Conservation (phyloP, 2,888 invertebrate genomes). For the Hymenopus coronatus region DNA sequence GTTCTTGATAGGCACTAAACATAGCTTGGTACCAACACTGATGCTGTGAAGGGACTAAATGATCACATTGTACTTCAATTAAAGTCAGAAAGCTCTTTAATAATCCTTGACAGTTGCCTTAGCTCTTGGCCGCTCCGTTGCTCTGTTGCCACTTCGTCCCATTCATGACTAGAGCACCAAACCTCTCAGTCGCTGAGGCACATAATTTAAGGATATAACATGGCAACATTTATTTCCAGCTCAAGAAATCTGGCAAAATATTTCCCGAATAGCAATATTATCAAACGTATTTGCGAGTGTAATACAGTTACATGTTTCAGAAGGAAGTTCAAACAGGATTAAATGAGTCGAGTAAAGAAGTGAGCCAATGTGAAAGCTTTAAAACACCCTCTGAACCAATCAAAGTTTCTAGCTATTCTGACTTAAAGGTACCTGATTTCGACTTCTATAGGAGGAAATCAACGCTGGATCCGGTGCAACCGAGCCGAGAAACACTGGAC, state of each 20-base stretch:
- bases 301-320: background rate
- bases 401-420: constrained; percentile 48
- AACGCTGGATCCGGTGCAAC: background rate
- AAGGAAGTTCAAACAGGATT: background rate
- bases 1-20: too few relatives aligned
- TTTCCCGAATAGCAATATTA: background rate
- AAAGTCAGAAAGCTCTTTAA: too few relatives aligned
- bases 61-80: too few relatives aligned
- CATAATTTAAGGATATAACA: background rate
- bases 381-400: background rate
- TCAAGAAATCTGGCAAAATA: background rate
- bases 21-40: too few relatives aligned
- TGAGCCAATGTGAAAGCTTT: background rate
- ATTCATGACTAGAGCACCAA: too few relatives aligned
- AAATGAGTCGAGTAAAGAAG: background rate
- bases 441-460: constrained; percentile 48
- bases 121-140: too few relatives aligned
- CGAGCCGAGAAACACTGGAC: background rate
- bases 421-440: constrained; percentile 58
- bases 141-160: too few relatives aligned
- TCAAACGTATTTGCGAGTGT: background rate
- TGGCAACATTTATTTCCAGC: background rate
- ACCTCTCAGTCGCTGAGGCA: too few relatives aligned
- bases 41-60: too few relatives aligned
- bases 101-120: too few relatives aligned